Base-by-base conservation (phyloP, 1,140 invertebrate species). In the Philotrypesis tridentata region DNA sequence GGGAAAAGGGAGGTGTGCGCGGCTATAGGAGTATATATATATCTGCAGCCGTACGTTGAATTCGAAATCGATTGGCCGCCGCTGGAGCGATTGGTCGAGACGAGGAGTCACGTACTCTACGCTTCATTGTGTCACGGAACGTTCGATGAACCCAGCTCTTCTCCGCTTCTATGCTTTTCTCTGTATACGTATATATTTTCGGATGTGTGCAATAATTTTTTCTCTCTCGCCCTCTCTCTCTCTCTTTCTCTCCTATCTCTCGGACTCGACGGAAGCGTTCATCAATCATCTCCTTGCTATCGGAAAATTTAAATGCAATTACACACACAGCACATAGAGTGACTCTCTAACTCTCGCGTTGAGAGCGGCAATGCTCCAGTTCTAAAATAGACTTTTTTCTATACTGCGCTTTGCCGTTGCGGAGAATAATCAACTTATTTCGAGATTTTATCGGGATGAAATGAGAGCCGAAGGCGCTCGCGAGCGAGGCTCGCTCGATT, bases 81-180 rank as follows among this genome's bases (percentile, higher is more conserved):
- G 40, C 75, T 23, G 11, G 48, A 55, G 3, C 37, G 75, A 78
- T 68, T 55, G 60, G 63, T 33, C 73, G 14, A 31, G n/a, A 31
- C 55, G 8, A 63, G n/a, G 60, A 76, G 73, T 78, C 75, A 78
- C 75, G 75, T 78, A 76, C 31, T 63, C 27, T 48, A 55, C 11
- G 40, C 63, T 48, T 78, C 60, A 65, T 68, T 68, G 33, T 78
- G 63, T 43, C 75, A 37, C 75, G 61, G 75, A 27, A 14, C 37
- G 61, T n/a, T n/a, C 75, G 43, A 78, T 68, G 75, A 78, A 78
- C 75, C 27, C n/a, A n/a, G n/a, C n/a, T n/a, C 31, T 40, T 40
- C 23, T 60, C 17, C 31, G 55, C 5, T 17, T 76, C 14, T 27
- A 29, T 27, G 7, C 7, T 65, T 3, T 11, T n/a, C n/a, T n/a